phyloP scores from a whole-genome alignment of 2,113 vertebrate species.

The Paralichthys olivaceus region DNA sequence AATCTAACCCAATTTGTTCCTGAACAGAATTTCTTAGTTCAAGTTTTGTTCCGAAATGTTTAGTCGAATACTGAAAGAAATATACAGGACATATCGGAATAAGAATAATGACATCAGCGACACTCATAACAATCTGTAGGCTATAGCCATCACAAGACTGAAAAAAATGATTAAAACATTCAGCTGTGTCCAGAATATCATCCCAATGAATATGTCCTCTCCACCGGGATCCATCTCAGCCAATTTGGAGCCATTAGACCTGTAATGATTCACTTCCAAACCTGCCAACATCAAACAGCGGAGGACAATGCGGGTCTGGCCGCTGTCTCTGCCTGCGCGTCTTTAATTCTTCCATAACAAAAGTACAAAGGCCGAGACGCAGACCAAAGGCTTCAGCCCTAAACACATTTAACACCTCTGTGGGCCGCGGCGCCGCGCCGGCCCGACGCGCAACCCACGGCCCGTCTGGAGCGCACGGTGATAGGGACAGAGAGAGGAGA shows the following conservation, averaged over 20 bases:
- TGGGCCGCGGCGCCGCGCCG: conserved; percentile 66
- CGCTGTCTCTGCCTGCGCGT: conserved; percentile 65
- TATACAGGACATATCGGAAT: background rate
- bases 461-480: conserved; percentile 58
- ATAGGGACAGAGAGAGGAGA: conserved; percentile 55
- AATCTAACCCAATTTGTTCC: too few species aligned
- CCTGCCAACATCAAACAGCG: conserved; percentile 75
- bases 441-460: conserved; percentile 43
- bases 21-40: too few species aligned
- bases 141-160: background rate
- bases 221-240: conserved; percentile 1
- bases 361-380: conserved; percentile 78
- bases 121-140: background rate
- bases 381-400: conserved; percentile 69
- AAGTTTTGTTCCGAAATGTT: too few species aligned
- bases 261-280: conserved; percentile 83
- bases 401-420: conserved; percentile 76
- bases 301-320: conserved; percentile 70
- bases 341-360: conserved; percentile 81
- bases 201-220: background rate
- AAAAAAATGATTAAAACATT: background rate
- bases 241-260: conserved; percentile 54
- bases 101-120: background rate
- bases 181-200: background rate
- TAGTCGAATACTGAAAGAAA: too few species aligned